Evolutionary conservation across 2,888 invertebrate species (phyloP).

Genomic region (Ichneumoninae sp.): DNA sequence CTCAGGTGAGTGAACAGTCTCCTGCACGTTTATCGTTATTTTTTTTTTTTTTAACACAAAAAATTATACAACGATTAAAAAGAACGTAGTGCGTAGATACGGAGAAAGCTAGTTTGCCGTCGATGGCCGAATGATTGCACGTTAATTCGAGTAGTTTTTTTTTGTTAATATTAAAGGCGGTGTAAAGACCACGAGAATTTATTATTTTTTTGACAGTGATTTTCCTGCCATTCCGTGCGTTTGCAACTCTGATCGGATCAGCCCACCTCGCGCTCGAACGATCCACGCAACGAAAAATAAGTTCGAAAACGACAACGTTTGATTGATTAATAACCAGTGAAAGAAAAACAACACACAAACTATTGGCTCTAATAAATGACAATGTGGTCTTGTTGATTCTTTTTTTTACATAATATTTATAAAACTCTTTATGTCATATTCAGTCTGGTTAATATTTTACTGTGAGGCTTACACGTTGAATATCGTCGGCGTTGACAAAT

Average conservation of each 20-base stretch:
- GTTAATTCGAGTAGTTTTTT: constrained; percentile 24
- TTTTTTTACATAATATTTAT: constrained; percentile 47
- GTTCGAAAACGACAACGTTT: constrained; percentile 73
- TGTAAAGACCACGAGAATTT: constrained; percentile 61
- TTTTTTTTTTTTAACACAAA: constrained; percentile 3
- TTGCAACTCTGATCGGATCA: constrained; percentile 73
- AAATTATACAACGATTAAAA: neutral
- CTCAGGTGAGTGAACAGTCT: constrained; percentile 84
- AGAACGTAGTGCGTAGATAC: neutral
- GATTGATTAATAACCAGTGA: constrained; percentile 65
- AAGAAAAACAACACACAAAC: constrained; percentile 27
- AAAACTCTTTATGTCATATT: constrained; percentile 29
- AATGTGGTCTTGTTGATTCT: constrained; percentile 61
- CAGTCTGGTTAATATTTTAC: constrained; percentile 41
- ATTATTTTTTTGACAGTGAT: constrained; percentile 80
- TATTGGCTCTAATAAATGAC: constrained; percentile 63
- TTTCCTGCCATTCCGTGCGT: constrained; percentile 68
- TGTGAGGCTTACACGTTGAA: constrained; percentile 59
- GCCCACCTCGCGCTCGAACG: constrained; percentile 66
- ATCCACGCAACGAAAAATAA: constrained; percentile 74
- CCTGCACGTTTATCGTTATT: constrained; percentile 31
- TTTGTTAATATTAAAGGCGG: constrained; percentile 25
- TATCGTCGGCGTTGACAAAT: constrained; percentile 21
- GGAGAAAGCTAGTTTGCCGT: constrained; percentile 43
- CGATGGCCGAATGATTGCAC: constrained; percentile 47